Conservation (phyloP, 2,888 invertebrate species). For the Sipha maydis region DNA sequence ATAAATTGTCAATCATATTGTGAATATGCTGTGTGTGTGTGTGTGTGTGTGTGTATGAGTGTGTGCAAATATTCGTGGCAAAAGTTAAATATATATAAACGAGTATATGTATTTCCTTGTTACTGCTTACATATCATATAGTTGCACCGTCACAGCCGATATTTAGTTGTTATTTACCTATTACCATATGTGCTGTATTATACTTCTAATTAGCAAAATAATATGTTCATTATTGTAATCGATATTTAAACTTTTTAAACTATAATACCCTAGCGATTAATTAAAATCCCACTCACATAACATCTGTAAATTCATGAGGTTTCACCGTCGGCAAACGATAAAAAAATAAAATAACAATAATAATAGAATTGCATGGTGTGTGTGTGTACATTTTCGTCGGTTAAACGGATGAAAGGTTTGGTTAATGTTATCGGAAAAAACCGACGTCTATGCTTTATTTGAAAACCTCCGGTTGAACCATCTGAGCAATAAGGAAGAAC, state of each 20-base stretch:
- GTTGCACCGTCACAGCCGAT: too few relatives aligned
- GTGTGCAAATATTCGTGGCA: too few relatives aligned
- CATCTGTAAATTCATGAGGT: constrained; percentile 28
- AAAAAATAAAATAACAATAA: constrained; percentile 8
- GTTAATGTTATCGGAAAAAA: not conserved
- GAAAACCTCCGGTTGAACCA: not conserved
- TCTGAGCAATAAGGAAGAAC: not conserved
- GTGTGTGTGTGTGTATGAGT: too few relatives aligned
- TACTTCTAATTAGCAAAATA: too few relatives aligned
- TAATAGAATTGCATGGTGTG: not conserved
- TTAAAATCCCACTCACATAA: constrained; percentile 13
- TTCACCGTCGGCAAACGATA: not conserved
- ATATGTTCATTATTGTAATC: constrained; percentile 24
- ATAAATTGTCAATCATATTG: not conserved
- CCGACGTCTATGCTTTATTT: not conserved
- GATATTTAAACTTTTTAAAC: constrained; percentile 29
- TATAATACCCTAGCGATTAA: constrained; percentile 3
- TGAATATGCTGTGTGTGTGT: not conserved
- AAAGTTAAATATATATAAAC: too few relatives aligned
- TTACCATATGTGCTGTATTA: too few relatives aligned
- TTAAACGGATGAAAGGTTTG: not conserved
- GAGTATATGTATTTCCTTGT: not conserved
- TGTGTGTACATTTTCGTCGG: not conserved
- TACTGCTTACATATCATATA: too few relatives aligned
- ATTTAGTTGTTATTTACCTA: too few relatives aligned